These are phyloP conservation scores for Dendroctonus valens DNA, from an alignment of 1,140 invertebrate species.

Conservation along the genomic window DNA sequence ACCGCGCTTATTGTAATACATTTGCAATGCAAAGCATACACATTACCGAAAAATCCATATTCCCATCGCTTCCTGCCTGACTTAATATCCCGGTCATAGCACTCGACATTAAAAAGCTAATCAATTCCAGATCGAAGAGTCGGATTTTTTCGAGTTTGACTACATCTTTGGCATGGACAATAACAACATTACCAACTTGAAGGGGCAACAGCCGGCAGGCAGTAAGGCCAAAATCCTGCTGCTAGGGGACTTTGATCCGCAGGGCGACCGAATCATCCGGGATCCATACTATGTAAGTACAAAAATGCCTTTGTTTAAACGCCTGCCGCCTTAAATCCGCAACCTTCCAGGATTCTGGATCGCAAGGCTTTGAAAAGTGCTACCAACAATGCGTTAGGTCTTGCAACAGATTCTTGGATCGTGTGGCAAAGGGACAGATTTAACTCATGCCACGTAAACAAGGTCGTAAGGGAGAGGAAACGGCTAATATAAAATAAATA, in stretches of 20 bases:
- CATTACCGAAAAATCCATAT: no score
- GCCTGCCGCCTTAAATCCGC: background rate
- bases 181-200: slow-evolving; percentile 72
- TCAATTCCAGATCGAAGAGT: slow-evolving; percentile 58
- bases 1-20: no score
- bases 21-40: no score
- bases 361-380: slow-evolving; percentile 68
- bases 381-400: slow-evolving; percentile 69
- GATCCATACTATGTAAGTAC: slow-evolving; percentile 84
- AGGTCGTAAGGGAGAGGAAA: no score
- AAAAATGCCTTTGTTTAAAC: background rate
- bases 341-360: slow-evolving; percentile 59
- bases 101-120: no score
- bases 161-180: slow-evolving; percentile 92
- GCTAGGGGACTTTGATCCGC: slow-evolving; percentile 78
- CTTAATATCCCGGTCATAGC: no score
- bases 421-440: slow-evolving; percentile 20
- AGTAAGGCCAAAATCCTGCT: slow-evolving; percentile 71
- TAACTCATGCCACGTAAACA: background rate
- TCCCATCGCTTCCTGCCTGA: no score
- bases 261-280: slow-evolving; percentile 74
- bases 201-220: slow-evolving; percentile 54
- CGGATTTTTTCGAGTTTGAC: slow-evolving; percentile 77
- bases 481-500: no score
- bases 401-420: slow-evolving; percentile 64